phyloP scores from a whole-genome alignment of 2,797 vertebrate genomes.

The Syngnathus acus region DNA sequence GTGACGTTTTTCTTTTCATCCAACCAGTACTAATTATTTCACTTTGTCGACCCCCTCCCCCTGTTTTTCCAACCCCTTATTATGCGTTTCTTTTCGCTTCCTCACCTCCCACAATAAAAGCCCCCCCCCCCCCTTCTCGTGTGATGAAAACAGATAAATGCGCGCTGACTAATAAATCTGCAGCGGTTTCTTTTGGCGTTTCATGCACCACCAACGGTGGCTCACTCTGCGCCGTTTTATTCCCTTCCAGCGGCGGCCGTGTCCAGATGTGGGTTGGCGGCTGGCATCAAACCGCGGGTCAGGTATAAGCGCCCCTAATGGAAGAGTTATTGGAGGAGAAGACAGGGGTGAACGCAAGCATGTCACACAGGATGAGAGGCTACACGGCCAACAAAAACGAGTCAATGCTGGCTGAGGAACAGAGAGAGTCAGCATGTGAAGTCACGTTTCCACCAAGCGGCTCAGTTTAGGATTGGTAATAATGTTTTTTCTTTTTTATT shows the following conservation, averaged over 20 bases:
- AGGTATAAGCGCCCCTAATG: slow-evolving; percentile 35
- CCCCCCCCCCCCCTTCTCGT: slow-evolving; percentile 15
- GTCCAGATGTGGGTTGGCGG: slow-evolving; percentile 53
- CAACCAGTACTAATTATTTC: slow-evolving; percentile 30
- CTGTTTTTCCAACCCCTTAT: slow-evolving; percentile 20
- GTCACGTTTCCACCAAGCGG: neutral
- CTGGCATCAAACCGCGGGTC: slow-evolving; percentile 38
- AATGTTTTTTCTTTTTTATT: neutral
- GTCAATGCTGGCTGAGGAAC: neutral
- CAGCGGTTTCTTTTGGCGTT: slow-evolving; percentile 43
- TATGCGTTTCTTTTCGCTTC: slow-evolving; percentile 13
- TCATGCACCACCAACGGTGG: slow-evolving; percentile 42
- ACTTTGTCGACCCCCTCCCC: slow-evolving; percentile 22
- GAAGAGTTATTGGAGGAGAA: slow-evolving; percentile 17
- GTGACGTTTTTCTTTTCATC: slow-evolving; percentile 30
- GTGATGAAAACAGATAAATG: slow-evolving; percentile 61
- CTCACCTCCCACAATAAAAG: slow-evolving; percentile 20
- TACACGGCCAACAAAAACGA: neutral
- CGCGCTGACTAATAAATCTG: slow-evolving; percentile 43
- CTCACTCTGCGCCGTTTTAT: slow-evolving; percentile 43
- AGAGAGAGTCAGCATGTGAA: neutral
- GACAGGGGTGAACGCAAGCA: slow-evolving; percentile 14
- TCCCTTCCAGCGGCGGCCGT: slow-evolving; percentile 47
- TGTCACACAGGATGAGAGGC: slow-evolving; percentile 8
- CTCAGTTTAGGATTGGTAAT: neutral